Evolutionary conservation across 2,888 invertebrate genomes (phyloP).

Genomic region (Ethmia dodecea): DNA sequence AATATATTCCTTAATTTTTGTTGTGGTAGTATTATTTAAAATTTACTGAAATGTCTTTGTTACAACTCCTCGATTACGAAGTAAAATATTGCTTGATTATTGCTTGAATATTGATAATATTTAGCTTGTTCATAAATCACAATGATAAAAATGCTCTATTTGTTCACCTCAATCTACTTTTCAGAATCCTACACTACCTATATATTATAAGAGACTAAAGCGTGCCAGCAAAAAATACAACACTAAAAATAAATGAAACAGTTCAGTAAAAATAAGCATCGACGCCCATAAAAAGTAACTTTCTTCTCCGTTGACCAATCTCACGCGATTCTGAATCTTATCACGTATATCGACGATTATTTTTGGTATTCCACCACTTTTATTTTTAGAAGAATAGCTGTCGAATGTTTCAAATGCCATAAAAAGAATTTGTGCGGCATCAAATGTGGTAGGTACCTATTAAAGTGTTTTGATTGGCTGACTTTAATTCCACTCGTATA

Average conservation of each 20-base stretch:
- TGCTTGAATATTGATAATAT: too few species aligned
- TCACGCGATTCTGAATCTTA: slow-evolving; percentile 1
- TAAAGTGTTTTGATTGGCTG: slow-evolving; percentile 19
- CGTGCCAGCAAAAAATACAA: slow-evolving; percentile 4
- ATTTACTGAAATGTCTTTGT: too few species aligned
- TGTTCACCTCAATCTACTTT: too few species aligned
- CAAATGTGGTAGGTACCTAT: slow-evolving; percentile 13
- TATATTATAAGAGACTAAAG: too few species aligned
- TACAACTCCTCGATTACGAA: too few species aligned
- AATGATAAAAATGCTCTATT: too few species aligned
- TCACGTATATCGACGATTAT: too few species aligned
- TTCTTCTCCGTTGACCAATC: background rate
- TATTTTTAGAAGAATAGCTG: slow-evolving; percentile 15
- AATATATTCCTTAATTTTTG: too few species aligned
- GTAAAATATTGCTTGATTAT: too few species aligned
- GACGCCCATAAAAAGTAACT: slow-evolving; percentile 2
- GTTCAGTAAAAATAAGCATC: slow-evolving; percentile 8
- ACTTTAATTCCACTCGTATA: slow-evolving; percentile 19
- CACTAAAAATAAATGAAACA: slow-evolving; percentile 10
- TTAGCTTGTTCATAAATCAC: too few species aligned
- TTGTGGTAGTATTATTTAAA: too few species aligned
- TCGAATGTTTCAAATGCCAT: slow-evolving; percentile 26
- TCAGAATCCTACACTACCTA: slow-evolving; percentile 1
- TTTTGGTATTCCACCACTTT: too few species aligned
- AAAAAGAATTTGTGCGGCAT: slow-evolving; percentile 30